Base-by-base conservation (phyloP, 2,113 vertebrate species). In the Halichoeres trimaculatus region DNA sequence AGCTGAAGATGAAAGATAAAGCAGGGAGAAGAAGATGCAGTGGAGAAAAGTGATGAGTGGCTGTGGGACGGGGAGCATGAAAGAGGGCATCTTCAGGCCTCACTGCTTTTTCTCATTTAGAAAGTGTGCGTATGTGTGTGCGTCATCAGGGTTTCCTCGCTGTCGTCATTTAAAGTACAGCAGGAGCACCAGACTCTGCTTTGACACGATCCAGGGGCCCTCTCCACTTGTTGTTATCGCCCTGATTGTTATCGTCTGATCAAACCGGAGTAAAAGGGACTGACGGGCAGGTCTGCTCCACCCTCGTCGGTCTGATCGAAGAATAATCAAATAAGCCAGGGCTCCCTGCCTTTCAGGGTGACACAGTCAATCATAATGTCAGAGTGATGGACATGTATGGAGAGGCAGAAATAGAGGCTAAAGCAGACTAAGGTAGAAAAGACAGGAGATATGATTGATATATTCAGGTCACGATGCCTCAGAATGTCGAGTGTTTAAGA, bases 11-110 rank as follows among this genome's bases (percentile, higher is more conserved):
- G 2, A 41, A 57, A 69, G 55, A 73, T 64, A 4, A 41, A 45
- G 56, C 61, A 79, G 76, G 34, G 52, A 53, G 84, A 85, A 59
- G 58, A 64, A n/a, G 74, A 70, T 47, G 64, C 52, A 62, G 70
- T 69, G 70, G 47, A 36, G 53, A 2, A 35, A 75, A 76, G 73
- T 55, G 76, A 76, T 65, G 69, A 67, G 23, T 58, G 47, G 58
- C 14, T 56, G 68, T 26, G 24, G 60, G 35, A 74, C 38, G 47
- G 47, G 70, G 72, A 63, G 45, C 4, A 20, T n/a, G 26, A 64
- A 47, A 73, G 76, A 70, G 85, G 90, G 77, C 87, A 90, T 86
- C 85, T 78, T 91, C 87, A 88, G 70, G 85, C 84, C 38, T 84
- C 84, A 50, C 34, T 81, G 81, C 75, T 10, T 88, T 84, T 89